Conservation (phyloP, 1,140 invertebrate genomes). For the Palaemon carinicauda region DNA sequence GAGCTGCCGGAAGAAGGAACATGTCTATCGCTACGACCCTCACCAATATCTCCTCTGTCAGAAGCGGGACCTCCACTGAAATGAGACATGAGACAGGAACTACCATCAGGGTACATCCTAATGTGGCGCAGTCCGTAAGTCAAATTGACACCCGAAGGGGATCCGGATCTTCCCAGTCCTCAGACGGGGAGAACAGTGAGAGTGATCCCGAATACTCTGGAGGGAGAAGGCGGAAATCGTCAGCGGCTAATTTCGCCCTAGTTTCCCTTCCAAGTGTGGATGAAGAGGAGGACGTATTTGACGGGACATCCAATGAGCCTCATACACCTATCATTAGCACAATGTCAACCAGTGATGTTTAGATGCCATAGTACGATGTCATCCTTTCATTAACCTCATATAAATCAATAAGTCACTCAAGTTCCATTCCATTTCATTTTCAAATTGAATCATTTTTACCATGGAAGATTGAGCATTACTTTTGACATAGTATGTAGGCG, state of each 20-base stretch:
- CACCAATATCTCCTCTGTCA: conserved; percentile 42
- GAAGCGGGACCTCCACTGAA: conserved; percentile 30
- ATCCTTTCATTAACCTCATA: too few relatives aligned
- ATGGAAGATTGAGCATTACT: too few relatives aligned
- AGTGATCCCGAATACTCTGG: conserved; percentile 22
- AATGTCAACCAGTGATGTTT: neutral
- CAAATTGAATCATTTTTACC: too few relatives aligned
- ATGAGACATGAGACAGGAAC: conserved; percentile 7
- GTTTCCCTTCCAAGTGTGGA: conserved; percentile 50
- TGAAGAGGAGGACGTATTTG: conserved; percentile 53
- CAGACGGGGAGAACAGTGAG: conserved; percentile 30
- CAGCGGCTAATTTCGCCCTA: conserved; percentile 24
- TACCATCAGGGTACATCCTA: conserved; percentile 15
- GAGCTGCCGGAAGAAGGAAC: conserved; percentile 26
- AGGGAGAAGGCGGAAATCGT: conserved; percentile 32
- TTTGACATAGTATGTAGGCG: too few relatives aligned
- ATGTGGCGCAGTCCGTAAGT: conserved; percentile 50
- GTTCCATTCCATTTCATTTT: too few relatives aligned
- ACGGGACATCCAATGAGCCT: neutral
- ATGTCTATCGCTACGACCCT: conserved; percentile 55
- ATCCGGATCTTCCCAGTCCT: conserved; percentile 46
- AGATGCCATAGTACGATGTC: too few relatives aligned
- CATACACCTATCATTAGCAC: neutral
- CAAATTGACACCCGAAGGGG: conserved; percentile 43
- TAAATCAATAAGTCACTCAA: neutral